Percentiles rank a stretch among this genome's conserved stretches.
These are phyloP conservation scores for Neoascia interrupta DNA, from an alignment of 2,888 invertebrate species.

Conservation along the genomic window DNA sequence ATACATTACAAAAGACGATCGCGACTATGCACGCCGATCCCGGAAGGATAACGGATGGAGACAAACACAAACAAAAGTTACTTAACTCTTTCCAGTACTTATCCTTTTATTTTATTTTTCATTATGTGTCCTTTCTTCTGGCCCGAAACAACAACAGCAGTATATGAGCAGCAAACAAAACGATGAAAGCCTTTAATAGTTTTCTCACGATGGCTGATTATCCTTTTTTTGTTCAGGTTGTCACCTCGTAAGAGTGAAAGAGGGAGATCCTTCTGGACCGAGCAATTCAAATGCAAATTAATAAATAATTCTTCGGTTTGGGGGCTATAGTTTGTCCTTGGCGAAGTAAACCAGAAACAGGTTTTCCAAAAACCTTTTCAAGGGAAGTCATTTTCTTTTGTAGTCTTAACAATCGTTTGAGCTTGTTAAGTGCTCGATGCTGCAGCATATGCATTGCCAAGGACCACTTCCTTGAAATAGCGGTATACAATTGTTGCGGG, in stretches of 20 bases:
- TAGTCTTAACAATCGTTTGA: constrained; percentile 33
- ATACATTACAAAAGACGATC: constrained; percentile 56
- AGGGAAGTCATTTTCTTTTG: constrained; percentile 18
- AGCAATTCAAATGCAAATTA: constrained; percentile 67
- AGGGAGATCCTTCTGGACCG: constrained; percentile 59
- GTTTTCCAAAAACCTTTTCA: constrained; percentile 16
- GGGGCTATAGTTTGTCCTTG: constrained; percentile 36
- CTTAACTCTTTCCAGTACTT: constrained; percentile 56
- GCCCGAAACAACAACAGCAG: constrained; percentile 15
- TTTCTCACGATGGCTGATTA: constrained; percentile 67
- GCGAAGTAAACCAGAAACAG: constrained; percentile 45
- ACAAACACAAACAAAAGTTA: constrained; percentile 58
- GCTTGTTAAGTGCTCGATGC: no score
- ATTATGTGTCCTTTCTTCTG: constrained; percentile 21
- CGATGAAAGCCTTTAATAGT: constrained; percentile 60
- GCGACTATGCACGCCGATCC: constrained; percentile 51
- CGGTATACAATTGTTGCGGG: constrained; percentile 21
- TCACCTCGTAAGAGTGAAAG: constrained; percentile 47
- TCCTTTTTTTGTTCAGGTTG: constrained; percentile 63
- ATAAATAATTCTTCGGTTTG: constrained; percentile 47
- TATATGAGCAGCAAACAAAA: no score
- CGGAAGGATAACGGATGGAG: constrained; percentile 51
- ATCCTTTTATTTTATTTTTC: constrained; percentile 43
- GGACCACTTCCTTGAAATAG: constrained; percentile 1
- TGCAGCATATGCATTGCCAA: not conserved